These are phyloP conservation scores for Aphidius ervi DNA, from an alignment of 1,140 invertebrate genomes.

Conservation along the genomic window DNA sequence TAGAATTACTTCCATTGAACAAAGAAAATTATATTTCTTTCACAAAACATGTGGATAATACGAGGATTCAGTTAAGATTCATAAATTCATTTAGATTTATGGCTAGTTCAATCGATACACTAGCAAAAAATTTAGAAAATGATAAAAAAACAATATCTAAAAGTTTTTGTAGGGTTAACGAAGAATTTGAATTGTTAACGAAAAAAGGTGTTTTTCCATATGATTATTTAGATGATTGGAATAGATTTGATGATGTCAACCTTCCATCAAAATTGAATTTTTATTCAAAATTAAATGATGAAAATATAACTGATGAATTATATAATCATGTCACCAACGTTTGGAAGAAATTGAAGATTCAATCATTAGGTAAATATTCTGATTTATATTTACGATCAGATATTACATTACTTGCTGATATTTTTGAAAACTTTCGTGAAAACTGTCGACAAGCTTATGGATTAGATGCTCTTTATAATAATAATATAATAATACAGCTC, in stretches of 20 bases:
- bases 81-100: slow-evolving; percentile 33
- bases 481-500: slow-evolving; percentile 40
- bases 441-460: slow-evolving; percentile 28
- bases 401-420: slow-evolving; percentile 33
- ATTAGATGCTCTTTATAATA: slow-evolving; percentile 40
- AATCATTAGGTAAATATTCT: not conserved
- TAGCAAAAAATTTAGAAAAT: slow-evolving; percentile 26
- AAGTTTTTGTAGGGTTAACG: slow-evolving; percentile 7
- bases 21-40: slow-evolving; percentile 21
- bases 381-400: slow-evolving; percentile 4
- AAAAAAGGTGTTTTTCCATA: slow-evolving; percentile 35
- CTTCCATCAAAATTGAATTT: slow-evolving; percentile 41
- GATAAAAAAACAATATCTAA: slow-evolving; percentile 20
- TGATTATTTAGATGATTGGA: slow-evolving; percentile 34
- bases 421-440: slow-evolving; percentile 52
- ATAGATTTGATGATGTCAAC: slow-evolving; percentile 31
- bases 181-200: slow-evolving; percentile 23
- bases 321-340: slow-evolving; percentile 38
- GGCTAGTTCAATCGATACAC: slow-evolving; percentile 25
- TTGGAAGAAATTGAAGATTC: not conserved
- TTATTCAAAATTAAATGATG: slow-evolving; percentile 37
- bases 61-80: slow-evolving; percentile 27
- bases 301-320: slow-evolving; percentile 27
- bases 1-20: too few species aligned
- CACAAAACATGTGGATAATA: slow-evolving; percentile 24